These are phyloP conservation scores for Turritopsis dohrnii DNA, from an alignment of 30 jellyfish, hydroid and myxozoan genomes.

Conservation along the genomic window DNA sequence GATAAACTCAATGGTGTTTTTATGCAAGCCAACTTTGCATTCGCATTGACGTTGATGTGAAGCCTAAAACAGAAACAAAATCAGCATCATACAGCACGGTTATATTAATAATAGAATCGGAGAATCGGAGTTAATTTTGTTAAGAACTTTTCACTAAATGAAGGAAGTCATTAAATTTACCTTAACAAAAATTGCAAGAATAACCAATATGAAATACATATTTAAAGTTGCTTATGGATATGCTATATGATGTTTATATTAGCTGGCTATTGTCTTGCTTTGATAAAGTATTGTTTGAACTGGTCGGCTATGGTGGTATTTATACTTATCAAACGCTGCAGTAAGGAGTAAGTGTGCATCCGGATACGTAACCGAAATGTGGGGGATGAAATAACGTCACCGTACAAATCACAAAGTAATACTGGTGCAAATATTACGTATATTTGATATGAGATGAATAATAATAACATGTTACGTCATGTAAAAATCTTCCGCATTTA, in stretches of 20 bases:
- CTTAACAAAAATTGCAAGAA: neutral
- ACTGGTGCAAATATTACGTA: neutral
- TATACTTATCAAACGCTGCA: neutral
- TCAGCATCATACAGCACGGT: neutral
- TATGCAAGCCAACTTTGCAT: neutral
- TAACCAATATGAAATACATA: neutral
- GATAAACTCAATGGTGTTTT: neutral
- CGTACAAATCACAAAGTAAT: neutral
- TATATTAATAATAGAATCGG: too few relatives aligned
- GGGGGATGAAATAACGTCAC: neutral
- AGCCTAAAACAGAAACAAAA: neutral
- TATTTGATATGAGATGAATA: neutral
- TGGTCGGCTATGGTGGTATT: neutral
- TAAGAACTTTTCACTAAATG: neutral
- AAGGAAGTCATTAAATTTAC: neutral
- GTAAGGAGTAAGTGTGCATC: neutral
- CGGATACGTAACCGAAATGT: neutral
- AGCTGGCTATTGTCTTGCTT: neutral
- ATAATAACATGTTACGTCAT: neutral
- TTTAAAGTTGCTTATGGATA: neutral
- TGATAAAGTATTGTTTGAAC: neutral
- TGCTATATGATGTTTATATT: too few relatives aligned
- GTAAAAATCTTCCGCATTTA: neutral
- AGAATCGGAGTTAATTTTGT: neutral
- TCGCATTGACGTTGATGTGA: neutral